phyloP scores from a whole-genome alignment of 2,113 vertebrate genomes.

The Hippocampus mohnikei region DNA sequence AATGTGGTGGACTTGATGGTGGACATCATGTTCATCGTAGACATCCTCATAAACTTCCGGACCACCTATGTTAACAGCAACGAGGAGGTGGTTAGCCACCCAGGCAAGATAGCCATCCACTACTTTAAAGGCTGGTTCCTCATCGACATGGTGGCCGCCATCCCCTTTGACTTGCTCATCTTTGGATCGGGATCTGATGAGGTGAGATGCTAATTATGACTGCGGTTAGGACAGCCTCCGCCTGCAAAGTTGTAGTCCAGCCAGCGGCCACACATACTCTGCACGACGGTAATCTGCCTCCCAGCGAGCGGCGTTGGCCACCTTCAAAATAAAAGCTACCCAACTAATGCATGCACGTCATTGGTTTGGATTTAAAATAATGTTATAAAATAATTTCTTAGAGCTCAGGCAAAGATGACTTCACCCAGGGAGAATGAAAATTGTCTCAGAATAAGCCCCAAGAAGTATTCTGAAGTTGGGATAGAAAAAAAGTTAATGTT shows the following conservation, averaged over 20 bases:
- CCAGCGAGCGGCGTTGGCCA: no score
- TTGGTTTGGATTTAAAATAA: no score
- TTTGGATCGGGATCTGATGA: conserved; percentile 98
- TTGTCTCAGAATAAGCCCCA: no score
- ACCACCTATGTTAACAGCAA: conserved; percentile 97
- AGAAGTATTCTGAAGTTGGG: no score
- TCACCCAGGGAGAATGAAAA: no score
- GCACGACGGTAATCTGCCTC: no score
- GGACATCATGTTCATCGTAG: conserved; percentile 99
- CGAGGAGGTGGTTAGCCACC: conserved; percentile 98
- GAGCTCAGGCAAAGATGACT: no score
- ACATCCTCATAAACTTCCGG: conserved; percentile 99
- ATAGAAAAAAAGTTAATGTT: no score
- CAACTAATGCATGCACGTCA: no score
- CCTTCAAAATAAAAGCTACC: no score
- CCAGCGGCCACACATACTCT: no score
- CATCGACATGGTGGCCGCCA: conserved; percentile 99
- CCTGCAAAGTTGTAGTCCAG: neutral
- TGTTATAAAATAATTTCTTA: no score
- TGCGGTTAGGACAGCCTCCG: neutral
- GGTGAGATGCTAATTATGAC: conserved; percentile 72
- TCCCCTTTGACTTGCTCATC: conserved; percentile 98
- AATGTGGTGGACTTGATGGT: conserved; percentile 98
- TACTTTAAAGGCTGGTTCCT: conserved; percentile 99
- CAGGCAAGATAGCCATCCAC: conserved; percentile 95